Conservation (phyloP, 2,113 vertebrate species). For the Opisthocomus hoazin region DNA sequence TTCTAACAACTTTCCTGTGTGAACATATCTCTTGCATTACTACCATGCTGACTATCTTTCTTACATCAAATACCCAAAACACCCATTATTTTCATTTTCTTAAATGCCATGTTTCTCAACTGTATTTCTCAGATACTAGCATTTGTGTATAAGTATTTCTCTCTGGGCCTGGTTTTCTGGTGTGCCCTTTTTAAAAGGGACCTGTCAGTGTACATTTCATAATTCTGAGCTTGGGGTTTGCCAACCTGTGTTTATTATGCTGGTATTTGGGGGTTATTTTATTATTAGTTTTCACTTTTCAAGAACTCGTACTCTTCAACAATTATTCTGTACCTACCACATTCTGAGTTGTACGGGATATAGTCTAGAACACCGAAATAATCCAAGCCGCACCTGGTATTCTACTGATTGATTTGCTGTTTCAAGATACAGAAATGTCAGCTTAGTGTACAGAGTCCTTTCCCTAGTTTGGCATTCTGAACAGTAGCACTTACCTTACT, state of each 20-base stretch:
- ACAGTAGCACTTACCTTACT: not conserved
- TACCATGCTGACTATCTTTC: not conserved
- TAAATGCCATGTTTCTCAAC: not conserved
- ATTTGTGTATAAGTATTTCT: not conserved
- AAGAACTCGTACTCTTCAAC: not conserved
- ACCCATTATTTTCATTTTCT: not conserved
- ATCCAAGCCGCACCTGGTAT: not conserved
- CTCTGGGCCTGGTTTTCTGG: not conserved
- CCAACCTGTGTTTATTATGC: not conserved
- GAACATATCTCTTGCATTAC: not conserved
- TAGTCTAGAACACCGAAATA: not conserved
- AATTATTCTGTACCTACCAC: not conserved
- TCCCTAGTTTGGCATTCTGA: not conserved
- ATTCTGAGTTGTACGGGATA: not conserved
- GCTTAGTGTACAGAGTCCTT: not conserved
- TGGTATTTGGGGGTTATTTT: not conserved
- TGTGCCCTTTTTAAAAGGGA: not conserved
- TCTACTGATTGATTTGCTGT: not conserved
- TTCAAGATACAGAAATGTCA: not conserved
- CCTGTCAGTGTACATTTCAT: accelerated
- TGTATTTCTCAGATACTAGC: not conserved
- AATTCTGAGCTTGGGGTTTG: not conserved
- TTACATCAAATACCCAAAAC: not conserved
- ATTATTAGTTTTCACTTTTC: not conserved
- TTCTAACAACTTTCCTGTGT: not conserved